A percentile compares a stretch with the other conserved stretches of the same genome.
phyloP scores from a whole-genome alignment of 2,888 invertebrate species.

The Melikaiella ostensackeni region DNA sequence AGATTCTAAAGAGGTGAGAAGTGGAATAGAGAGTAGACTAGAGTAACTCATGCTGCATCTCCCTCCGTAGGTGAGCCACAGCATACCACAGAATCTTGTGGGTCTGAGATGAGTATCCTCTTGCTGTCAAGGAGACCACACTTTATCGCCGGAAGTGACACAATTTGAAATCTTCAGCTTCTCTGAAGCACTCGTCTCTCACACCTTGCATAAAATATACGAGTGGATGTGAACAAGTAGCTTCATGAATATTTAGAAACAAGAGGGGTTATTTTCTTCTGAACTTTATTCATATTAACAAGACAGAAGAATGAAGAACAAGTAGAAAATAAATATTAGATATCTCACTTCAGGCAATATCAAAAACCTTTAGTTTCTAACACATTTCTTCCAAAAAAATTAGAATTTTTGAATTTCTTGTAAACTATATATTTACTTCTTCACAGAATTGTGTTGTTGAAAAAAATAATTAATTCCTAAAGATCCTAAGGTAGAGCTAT shows the following conservation, averaged over 20 bases:
- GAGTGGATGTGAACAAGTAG: constrained; percentile 28
- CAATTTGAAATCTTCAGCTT: constrained; percentile 51
- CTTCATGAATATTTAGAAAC: constrained; percentile 35
- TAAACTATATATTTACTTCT: no score
- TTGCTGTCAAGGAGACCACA: constrained; percentile 30
- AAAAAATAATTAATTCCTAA: no score
- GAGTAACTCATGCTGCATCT: not conserved
- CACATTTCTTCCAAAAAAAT: no score
- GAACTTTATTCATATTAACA: not conserved
- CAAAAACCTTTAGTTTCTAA: not conserved
- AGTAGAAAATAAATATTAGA: not conserved
- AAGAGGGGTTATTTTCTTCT: constrained; percentile 5
- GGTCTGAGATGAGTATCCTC: constrained; percentile 29
- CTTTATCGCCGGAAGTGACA: constrained; percentile 57
- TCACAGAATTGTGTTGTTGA: no score
- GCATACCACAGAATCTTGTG: constrained; percentile 22
- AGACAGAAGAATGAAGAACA: not conserved
- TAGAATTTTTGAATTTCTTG: no score
- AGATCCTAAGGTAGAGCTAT: no score
- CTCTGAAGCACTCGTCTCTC: constrained; percentile 13
- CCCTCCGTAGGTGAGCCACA: not conserved
- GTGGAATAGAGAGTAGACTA: constrained; percentile 25
- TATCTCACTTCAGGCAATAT: not conserved
- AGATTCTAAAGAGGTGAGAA: constrained; percentile 4
- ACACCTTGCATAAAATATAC: constrained; percentile 21